Conservation (phyloP, 2,797 vertebrate genomes). For the Silurus aristotelis region DNA sequence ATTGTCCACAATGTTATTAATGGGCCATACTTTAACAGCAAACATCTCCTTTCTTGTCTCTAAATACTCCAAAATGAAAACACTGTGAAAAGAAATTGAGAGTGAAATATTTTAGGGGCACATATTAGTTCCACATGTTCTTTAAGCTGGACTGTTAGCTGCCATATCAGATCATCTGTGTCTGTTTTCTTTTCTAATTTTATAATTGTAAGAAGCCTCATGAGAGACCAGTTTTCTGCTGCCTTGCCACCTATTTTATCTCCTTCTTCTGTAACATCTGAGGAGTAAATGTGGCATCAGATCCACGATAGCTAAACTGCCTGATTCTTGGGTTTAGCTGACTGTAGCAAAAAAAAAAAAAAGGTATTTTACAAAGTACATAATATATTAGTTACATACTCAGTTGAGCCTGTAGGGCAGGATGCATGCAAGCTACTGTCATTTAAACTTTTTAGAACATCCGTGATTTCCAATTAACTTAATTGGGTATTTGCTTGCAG, state of each 20-base stretch:
- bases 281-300: constrained; percentile 47
- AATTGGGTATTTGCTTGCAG: background rate
- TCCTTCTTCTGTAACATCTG: constrained; percentile 31
- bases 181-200: constrained; percentile 46
- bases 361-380: no score
- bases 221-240: constrained; percentile 54
- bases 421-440: background rate
- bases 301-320: constrained; percentile 26
- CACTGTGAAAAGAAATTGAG: constrained; percentile 39
- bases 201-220: constrained; percentile 52
- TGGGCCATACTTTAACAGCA: background rate
- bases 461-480: background rate
- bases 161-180: constrained; percentile 26
- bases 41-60: constrained; percentile 38
- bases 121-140: constrained; percentile 34
- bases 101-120: constrained; percentile 31
- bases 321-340: no score
- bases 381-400: background rate
- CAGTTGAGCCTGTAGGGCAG: background rate
- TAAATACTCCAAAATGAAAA: constrained; percentile 20
- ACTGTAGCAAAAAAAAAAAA: no score
- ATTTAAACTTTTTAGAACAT: background rate
- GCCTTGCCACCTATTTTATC: constrained; percentile 43
- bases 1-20: no score
- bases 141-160: constrained; percentile 33